A percentile compares a stretch with the other conserved stretches of the same genome.
Evolutionary conservation across 2,888 invertebrate species (phyloP).

Genomic region (Chelonus formosanus): DNA sequence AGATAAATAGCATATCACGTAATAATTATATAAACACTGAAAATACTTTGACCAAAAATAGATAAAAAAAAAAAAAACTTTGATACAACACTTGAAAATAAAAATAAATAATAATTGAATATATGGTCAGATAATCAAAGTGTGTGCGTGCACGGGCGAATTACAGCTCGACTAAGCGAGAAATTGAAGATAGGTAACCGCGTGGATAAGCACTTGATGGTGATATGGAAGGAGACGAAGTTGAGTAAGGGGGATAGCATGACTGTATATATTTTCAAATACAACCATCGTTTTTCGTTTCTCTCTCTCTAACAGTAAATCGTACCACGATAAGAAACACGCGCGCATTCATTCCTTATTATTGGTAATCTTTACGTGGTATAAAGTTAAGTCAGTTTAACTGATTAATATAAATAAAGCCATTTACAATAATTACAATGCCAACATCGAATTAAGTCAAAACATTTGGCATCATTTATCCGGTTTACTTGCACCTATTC

Average conservation of each 20-base stretch:
- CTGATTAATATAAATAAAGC: too few relatives aligned
- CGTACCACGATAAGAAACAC: conserved; percentile 23
- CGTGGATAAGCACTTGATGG: conserved; percentile 31
- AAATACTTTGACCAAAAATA: not conserved
- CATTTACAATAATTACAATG: too few relatives aligned
- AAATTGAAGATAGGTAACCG: conserved; percentile 35
- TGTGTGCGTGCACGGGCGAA: conserved; percentile 24
- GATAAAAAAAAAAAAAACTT: too few relatives aligned
- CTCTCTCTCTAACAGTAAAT: conserved; percentile 12
- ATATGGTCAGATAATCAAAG: not conserved
- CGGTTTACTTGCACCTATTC: too few relatives aligned
- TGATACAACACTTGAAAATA: too few relatives aligned
- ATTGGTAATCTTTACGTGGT: conserved; percentile 6
- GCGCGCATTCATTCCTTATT: conserved; percentile 14
- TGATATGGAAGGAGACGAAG: conserved; percentile 31
- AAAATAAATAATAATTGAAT: too few relatives aligned
- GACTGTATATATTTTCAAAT: conserved; percentile 12
- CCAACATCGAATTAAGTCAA: too few relatives aligned
- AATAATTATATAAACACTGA: not conserved
- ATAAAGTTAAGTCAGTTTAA: too few relatives aligned
- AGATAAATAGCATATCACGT: not conserved
- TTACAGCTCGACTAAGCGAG: conserved; percentile 30
- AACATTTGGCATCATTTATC: too few relatives aligned
- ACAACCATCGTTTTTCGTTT: not conserved
- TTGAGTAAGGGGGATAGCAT: conserved; percentile 11